Evolutionary conservation across 2,888 invertebrate genomes (phyloP), one percentile per base, ranked within the genome.

Genomic region (Acrobasis consociella): DNA sequence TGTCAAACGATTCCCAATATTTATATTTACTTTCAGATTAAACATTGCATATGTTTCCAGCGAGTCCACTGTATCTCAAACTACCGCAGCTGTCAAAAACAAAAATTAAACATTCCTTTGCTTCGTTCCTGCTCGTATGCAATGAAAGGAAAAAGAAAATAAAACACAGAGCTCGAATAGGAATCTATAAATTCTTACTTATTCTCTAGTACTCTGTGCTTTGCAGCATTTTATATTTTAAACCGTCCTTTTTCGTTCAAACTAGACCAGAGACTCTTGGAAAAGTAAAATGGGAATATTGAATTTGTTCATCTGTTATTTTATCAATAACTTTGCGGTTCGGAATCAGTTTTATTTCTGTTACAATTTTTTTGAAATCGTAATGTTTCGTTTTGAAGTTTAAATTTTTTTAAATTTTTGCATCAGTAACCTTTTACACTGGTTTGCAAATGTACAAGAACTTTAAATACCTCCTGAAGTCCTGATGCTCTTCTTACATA

Each of bases 221-320:
- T 39, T 11, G 7, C 42, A 56, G 1, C 56, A 42, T 56, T 42
- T 56, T 56, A 56, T 56, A 56, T 56, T 56, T 56, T 56, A 56
- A 56, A 56, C 42, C 56, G 42, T 42, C 15, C 42, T n/a, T 55
- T 56, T 22, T 56, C 56, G 56, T 39, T 56, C 15, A 15, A 16
- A 55, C 5, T 16, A 38, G 42, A 56, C 17, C 10, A 53, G 37
- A 38, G 38, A 10, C 17, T 22, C 5, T 13, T 52, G 52, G 56
- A 10, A 10, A 22, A 56, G 56, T 50, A 39, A 58, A 59, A 49
- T 59, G 15, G 50, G 17, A 56, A 22, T 56, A 56, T 56, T 56
- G 56, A 56, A 56, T 56, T 56, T 56, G 46, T 56, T 56, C 56
- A 56, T 56, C 56, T 56, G 56, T 46, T 56, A 56, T 56, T 56